A percentile compares a stretch with the other conserved stretches of the same genome.
Evolutionary conservation across 2,113 vertebrate species (phyloP).

Genomic region (mouse (Mus musculus)): GRCm39 chr2:59047501-59048000

Average conservation of each 20-base stretch:
- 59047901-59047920: slow-evolving; percentile 33
- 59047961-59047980: not conserved
- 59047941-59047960: not conserved
- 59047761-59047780: not conserved
- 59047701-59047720: not conserved
- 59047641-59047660: not conserved
- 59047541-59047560: not conserved
- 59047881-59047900: not conserved
- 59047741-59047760: not conserved
- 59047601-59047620: not conserved
- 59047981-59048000: not conserved
- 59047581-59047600: not conserved
- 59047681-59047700: not conserved
- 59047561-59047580: not conserved
- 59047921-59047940: not conserved
- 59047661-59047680: not conserved
- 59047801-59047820: slow-evolving; percentile 43
- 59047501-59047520: not conserved
- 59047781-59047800: slow-evolving; percentile 20
- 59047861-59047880: slow-evolving; percentile 12
- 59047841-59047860: not conserved
- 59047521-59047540: not conserved
- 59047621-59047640: slow-evolving; percentile 3
- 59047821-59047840: not conserved
- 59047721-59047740: not conserved